Evolutionary conservation across 2,113 vertebrate genomes (phyloP).

Genomic region (Malurus melanocephalus): DNA sequence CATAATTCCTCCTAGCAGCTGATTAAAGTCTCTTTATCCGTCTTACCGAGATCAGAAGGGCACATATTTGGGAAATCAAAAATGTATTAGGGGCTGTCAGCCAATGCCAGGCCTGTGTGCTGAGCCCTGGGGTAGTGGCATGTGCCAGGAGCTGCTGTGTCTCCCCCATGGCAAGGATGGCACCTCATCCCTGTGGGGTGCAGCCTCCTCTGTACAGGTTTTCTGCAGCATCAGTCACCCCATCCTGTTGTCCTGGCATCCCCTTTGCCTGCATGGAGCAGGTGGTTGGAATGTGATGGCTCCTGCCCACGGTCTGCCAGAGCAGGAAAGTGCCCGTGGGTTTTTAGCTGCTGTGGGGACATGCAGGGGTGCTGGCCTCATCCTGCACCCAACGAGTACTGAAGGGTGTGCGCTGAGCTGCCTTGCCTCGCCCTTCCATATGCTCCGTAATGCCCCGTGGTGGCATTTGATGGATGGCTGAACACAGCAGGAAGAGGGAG

Average conservation of each 20-base stretch:
- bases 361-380: rapidly evolving
- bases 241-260: neutral
- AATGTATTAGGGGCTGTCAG: slow-evolving; percentile 20
- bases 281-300: neutral
- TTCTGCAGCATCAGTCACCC: neutral
- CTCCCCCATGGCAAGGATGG: rapidly evolving
- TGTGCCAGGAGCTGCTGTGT: neutral
- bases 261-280: rapidly evolving
- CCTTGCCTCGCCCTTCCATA: neutral
- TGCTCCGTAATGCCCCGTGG: neutral
- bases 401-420: neutral
- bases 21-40: slow-evolving; percentile 64
- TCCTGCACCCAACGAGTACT: rapidly evolving
- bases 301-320: neutral
- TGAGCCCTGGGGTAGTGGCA: neutral
- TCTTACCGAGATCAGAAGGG: slow-evolving; percentile 51
- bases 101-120: rapidly evolving
- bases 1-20: slow-evolving; percentile 63
- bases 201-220: rapidly evolving
- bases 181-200: rapidly evolving
- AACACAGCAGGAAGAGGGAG: rapidly evolving
- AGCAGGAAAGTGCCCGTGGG: neutral
- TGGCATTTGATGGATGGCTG: neutral
- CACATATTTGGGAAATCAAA: slow-evolving; percentile 35
- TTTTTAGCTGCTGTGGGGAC: rapidly evolving